Evolutionary conservation across 1,140 invertebrate species (phyloP), one percentile per base, ranked within the genome.

Genomic region (Anastrepha obliqua): DNA sequence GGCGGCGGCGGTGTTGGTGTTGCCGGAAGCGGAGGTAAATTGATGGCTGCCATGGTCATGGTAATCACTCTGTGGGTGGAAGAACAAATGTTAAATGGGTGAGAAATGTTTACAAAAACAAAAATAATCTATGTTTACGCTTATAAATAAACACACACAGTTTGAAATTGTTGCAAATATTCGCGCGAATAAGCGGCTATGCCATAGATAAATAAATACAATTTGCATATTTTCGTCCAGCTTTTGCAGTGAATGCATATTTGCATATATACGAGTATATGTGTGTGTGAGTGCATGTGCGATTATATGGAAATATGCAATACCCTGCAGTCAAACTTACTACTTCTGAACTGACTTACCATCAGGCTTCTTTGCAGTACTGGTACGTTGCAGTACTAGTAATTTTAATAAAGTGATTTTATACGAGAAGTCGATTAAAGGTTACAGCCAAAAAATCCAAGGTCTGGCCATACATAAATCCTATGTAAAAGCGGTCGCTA

Each of bases 141-240:
- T 15, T 17, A 74, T 47, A 51, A 11, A 55, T 58, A 81, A 58
- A 20, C 15, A 78, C 17, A 6, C 6, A 20, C 70, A n/a, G 5
- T 78, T 9, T 78, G 47, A 51, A n/a, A 44, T 51, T 51, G 15
- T 55, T 55, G 51, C 17, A 55, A 51, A 55, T 11, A 81, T 81
- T 74, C 2, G 67, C 42, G 42, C 6, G 42, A n/a, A 74, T 74
- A 42, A 74, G n/a, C 17, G 67, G n/a, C 51, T 55, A 9, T 55
- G 74, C 47, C 2, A 20, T 70, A 67, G 29, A 67, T 67, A 67
- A 67, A 44, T 81, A 55, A 74, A 74, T 74, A 74, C 51, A 81
- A 81, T 81, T 81, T 81, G 74, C 74, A 81, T 55, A 81, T 17
- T 81, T 81, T 81, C 47, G 74, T 44, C 17, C 47, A n/a, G n/a